Percentiles rank a stretch among this genome's conserved stretches.
Evolutionary conservation across 2,888 invertebrate genomes (phyloP).

Genomic region (Rhingia campestris): DNA sequence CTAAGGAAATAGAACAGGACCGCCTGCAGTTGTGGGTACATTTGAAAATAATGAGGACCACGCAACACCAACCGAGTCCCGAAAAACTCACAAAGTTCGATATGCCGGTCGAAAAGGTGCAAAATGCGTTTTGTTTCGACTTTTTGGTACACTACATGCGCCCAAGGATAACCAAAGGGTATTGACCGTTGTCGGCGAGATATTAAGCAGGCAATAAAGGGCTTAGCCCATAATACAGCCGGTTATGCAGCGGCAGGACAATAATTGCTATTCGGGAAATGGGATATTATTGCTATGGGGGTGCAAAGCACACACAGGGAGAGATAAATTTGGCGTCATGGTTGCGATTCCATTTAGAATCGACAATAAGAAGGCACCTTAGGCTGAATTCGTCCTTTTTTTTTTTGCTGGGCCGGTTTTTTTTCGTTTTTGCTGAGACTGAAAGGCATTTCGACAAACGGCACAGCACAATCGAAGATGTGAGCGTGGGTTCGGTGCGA

Average conservation of each 20-base stretch:
- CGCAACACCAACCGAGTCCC: slow-evolving; percentile 27
- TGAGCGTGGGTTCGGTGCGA: slow-evolving; percentile 54
- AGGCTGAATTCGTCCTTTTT: slow-evolving; percentile 31
- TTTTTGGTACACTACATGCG: slow-evolving; percentile 36
- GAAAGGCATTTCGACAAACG: slow-evolving; percentile 23
- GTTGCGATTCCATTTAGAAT: slow-evolving; percentile 70
- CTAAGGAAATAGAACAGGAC: slow-evolving; percentile 13
- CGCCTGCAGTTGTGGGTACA: neutral
- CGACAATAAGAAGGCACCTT: slow-evolving; percentile 46
- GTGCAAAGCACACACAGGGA: slow-evolving; percentile 50
- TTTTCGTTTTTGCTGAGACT: slow-evolving; percentile 25
- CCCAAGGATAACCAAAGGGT: slow-evolving; percentile 70
- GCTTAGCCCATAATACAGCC: slow-evolving; percentile 54
- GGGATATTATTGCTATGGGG: slow-evolving; percentile 68
- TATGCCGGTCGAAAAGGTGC: slow-evolving; percentile 62
- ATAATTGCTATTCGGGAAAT: slow-evolving; percentile 66
- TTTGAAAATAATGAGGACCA: slow-evolving; percentile 63
- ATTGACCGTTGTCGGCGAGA: slow-evolving; percentile 62
- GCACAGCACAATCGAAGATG: slow-evolving; percentile 21
- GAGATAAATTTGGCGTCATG: slow-evolving; percentile 67
- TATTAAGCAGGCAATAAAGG: slow-evolving; percentile 47
- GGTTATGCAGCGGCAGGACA: slow-evolving; percentile 50
- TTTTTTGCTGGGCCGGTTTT: neutral
- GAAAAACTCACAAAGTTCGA: slow-evolving; percentile 37
- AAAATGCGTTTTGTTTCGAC: slow-evolving; percentile 33